Evolutionary conservation across 2,797 vertebrate genomes (phyloP).

Genomic region (Anisognathus igniventris): DNA sequence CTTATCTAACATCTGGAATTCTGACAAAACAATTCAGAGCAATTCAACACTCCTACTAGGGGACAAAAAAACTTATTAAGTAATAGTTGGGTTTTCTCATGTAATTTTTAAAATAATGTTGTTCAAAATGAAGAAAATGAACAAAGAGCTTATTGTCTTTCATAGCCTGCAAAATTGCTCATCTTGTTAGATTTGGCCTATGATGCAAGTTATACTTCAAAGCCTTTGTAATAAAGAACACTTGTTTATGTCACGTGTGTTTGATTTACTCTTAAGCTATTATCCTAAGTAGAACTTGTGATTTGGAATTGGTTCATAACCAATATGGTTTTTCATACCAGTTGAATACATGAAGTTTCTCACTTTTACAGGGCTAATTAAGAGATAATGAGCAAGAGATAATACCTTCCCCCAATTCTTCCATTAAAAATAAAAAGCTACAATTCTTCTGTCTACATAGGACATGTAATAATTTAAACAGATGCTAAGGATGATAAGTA

Average conservation of each 20-base stretch:
- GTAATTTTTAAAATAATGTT: neutral
- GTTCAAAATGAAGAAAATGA: neutral
- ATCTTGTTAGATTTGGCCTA: neutral
- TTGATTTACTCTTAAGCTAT: conserved; percentile 62
- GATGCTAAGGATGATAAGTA: neutral
- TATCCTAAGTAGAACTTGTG: conserved; percentile 37
- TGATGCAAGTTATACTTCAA: conserved; percentile 40
- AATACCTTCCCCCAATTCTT: neutral
- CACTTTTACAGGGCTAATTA: neutral
- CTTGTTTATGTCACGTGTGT: conserved; percentile 55
- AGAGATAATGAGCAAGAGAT: neutral
- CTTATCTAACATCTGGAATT: neutral
- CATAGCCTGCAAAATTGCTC: neutral
- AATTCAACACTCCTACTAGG: neutral
- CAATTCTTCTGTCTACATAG: neutral
- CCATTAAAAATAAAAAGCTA: neutral
- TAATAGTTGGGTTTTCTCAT: neutral
- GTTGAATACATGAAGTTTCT: conserved; percentile 36
- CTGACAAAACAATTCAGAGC: neutral
- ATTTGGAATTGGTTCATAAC: conserved; percentile 45
- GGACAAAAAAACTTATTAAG: neutral
- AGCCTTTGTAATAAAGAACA: conserved; percentile 23
- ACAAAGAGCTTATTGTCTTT: neutral
- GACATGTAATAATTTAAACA: neutral
- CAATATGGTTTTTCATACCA: conserved; percentile 21